Evolutionary conservation across 2,113 vertebrate genomes (phyloP), one percentile per base, ranked within the genome.

Genomic region (Dasyornis broadbenti): DNA sequence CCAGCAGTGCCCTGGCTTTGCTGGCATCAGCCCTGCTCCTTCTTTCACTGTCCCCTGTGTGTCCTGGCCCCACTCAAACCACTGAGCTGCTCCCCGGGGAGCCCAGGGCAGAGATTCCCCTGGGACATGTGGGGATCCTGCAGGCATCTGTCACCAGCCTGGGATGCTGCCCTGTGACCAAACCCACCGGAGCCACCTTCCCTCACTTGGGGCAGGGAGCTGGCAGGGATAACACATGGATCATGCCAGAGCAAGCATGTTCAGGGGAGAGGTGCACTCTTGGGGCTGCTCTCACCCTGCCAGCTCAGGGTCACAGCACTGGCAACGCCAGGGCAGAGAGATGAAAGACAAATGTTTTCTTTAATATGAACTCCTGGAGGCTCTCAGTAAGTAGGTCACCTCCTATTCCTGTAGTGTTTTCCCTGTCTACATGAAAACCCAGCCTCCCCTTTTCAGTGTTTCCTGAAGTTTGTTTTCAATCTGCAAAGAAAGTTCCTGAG

Each of bases 371-470:
- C 88, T 65, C 73, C 13, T 0, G 1, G 71, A 70, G 77, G 66
- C 64, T 89, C 57, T 14, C 53, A 37, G 65, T 89, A 94, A 97
- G 94, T 92, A 95, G 96, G 96, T 94, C 96, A 87, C 77, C 61
- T 95, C 82, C 8, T 83, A 40, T 59, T 93, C 47, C 80, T 93
- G 66, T 30, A 26, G 35, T 35, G 87, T 61, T 81, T 82, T 92
- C 7, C 3, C 64, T 28, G 66, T n/a, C 61, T 53, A 2, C 11
- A 2, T 26, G 53, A 69, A 85, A 94, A 71, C 75, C 60, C 60
- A 28, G 54, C 90, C 95, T 94, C 71, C 50, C 45, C 35, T 75
- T 64, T 77, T 68, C 69, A 22, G 5, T 49, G 49, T 64, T 95
- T 93, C 95, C 95, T 92, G 86, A 73, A 83, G 75, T 92, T 91